These are phyloP conservation scores for Heterodera schachtii DNA, from an alignment of 1,140 invertebrate genomes.

Conservation along the genomic window DNA sequence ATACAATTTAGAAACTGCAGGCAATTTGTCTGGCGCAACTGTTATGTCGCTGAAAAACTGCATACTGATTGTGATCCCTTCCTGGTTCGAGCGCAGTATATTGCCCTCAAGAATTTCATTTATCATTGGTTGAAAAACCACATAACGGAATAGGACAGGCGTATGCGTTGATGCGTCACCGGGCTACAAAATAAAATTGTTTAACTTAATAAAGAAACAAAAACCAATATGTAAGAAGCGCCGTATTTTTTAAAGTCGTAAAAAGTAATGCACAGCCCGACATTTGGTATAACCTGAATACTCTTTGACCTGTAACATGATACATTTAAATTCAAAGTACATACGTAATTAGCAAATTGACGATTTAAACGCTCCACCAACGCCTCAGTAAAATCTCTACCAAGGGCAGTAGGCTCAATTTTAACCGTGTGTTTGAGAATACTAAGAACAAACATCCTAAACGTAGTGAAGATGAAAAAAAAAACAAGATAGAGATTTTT, in stretches of 20 bases:
- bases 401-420: constrained; percentile 25
- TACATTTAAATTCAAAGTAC: neutral
- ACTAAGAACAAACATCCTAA: constrained; percentile 29
- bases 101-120: constrained; percentile 37
- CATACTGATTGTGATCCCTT: constrained; percentile 29
- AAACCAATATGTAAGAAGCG: constrained; percentile 31
- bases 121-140: constrained; percentile 30
- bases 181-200: constrained; percentile 17
- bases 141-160: constrained; percentile 31
- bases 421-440: constrained; percentile 32
- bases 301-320: neutral
- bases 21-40: constrained; percentile 32
- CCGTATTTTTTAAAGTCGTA: constrained; percentile 38
- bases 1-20: constrained; percentile 34
- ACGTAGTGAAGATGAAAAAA: too few relatives aligned
- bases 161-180: constrained; percentile 34
- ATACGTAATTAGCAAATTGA: constrained; percentile 25
- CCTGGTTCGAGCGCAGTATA: constrained; percentile 23
- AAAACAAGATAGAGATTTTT: too few relatives aligned
- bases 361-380: constrained; percentile 25
- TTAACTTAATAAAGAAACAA: neutral
- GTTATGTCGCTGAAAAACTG: constrained; percentile 38
- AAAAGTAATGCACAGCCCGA: constrained; percentile 41
- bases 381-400: constrained; percentile 20
- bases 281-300: constrained; percentile 37